phyloP scores from a whole-genome alignment of 2,888 invertebrate genomes.

The Eubasilissa splendida region DNA sequence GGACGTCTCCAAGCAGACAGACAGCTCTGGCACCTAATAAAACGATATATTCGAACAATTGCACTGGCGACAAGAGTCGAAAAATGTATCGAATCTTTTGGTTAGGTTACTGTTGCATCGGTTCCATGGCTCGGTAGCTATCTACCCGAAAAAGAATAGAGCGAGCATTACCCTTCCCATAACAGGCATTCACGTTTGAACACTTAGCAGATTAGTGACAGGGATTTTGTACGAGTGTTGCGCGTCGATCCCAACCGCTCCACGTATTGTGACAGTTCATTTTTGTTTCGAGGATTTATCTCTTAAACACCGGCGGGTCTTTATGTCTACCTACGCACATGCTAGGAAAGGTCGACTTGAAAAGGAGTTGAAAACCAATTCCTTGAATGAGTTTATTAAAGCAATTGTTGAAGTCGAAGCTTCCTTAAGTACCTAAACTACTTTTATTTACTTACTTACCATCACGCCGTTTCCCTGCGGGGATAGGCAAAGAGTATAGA shows the following conservation, averaged over 20 bases:
- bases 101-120: not conserved
- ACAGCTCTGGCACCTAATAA: constrained; percentile 18
- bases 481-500: too few species aligned
- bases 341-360: not conserved
- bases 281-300: constrained; percentile 57
- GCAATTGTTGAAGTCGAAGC: not conserved
- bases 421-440: not conserved
- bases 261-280: constrained; percentile 57
- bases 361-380: not conserved
- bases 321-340: constrained; percentile 48
- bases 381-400: not conserved
- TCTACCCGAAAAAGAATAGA: not conserved
- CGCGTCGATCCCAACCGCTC: constrained; percentile 39
- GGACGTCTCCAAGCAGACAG: constrained; percentile 14
- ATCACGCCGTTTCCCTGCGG: too few species aligned
- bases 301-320: constrained; percentile 50
- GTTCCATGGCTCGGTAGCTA: not conserved
- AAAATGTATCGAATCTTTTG: constrained; percentile 11
- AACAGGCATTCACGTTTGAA: constrained; percentile 42
- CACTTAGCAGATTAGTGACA: constrained; percentile 57
- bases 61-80: not conserved
- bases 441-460: not conserved
- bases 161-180: not conserved
- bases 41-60: constrained; percentile 11
- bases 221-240: constrained; percentile 45